These are phyloP conservation scores for Coleophora deauratella DNA, from an alignment of 2,888 invertebrate species.

Conservation along the genomic window DNA sequence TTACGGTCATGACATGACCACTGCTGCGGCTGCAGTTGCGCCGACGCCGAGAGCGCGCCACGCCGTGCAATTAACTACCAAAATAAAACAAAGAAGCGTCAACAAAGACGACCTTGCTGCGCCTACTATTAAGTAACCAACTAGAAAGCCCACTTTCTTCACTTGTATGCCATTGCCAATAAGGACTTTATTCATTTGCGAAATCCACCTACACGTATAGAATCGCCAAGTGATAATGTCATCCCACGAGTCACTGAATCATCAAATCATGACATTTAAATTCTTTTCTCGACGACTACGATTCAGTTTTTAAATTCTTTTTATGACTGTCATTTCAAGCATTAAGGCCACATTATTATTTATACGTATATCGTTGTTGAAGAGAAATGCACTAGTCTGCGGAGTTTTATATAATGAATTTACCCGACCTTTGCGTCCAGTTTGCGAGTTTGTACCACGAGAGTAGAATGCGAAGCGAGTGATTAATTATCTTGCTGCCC, in stretches of 20 bases:
- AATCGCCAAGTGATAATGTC: slow-evolving; percentile 6
- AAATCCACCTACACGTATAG: slow-evolving; percentile 12
- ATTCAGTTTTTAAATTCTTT: background rate
- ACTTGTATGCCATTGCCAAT: slow-evolving; percentile 16
- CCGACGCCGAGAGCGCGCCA: background rate
- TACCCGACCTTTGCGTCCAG: too few relatives aligned
- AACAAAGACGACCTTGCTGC: slow-evolving; percentile 39
- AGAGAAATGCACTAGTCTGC: too few relatives aligned
- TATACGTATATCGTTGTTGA: too few relatives aligned
- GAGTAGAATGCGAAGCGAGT: too few relatives aligned
- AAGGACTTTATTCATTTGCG: slow-evolving; percentile 23
- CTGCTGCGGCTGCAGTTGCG: background rate
- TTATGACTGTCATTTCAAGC: background rate
- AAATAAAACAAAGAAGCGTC: slow-evolving; percentile 42
- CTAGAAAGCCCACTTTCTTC: slow-evolving; percentile 56
- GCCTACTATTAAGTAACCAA: slow-evolving; percentile 27
- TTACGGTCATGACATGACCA: slow-evolving; percentile 33
- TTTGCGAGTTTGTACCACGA: too few relatives aligned
- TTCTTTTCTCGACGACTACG: background rate
- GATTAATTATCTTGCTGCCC: too few relatives aligned
- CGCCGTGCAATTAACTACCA: slow-evolving; percentile 15
- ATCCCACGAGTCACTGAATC: slow-evolving; percentile 2
- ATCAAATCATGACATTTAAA: slow-evolving; percentile 1
- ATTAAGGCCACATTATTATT: too few relatives aligned
- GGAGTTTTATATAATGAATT: too few relatives aligned